Evolutionary conservation across 2,113 vertebrate genomes (phyloP), one percentile per base, ranked within the genome.

Genomic region (Zonotrichia leucophrys): DNA sequence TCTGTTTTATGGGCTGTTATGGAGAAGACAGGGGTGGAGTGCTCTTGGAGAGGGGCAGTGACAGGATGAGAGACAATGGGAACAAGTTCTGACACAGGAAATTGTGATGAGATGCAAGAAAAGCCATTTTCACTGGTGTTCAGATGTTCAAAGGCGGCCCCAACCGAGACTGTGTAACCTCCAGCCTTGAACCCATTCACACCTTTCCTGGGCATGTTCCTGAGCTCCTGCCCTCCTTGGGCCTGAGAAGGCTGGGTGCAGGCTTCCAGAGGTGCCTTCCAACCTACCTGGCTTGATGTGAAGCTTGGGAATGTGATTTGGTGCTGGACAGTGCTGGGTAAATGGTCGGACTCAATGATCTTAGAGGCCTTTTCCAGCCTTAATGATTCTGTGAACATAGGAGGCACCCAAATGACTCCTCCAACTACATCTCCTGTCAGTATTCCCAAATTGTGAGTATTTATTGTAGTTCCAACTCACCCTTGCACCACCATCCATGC

Each of bases 161-260:
- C 24, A 46, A 0, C 7, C 0, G 2, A 47, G 4, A 3, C 5
- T 75, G 19, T 55, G 60, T 11, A 39, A 68, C 44, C 25, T 31
- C 23, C 44, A 46, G 49, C 44, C 42, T 67, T 81, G 77, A 30
- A 92, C 10, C 18, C 42, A 39, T 42, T 70, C 68, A 42, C 20
- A 37, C 7, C 5, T 67, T 20, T 83, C 33, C 47, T 68, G 90
- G 31, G 21, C 3, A 5, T 15, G 12, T 31, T 74, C 39, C 44
- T 64, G n/a, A 75, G 31, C 52, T 81, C 21, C 24, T 59, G 44
- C 16, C 5, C 18, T 92, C 41, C 35, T 55, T 68, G 52, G 81
- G 55, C 30, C 30, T 1, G 2, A 52, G 17, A 12, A 75, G 27
- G 4, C 6, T 81, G 62, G 5, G 12, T 46, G 30, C 15, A 55